These are phyloP conservation scores for Apogon talboti DNA, from an alignment of 2,797 vertebrate genomes.

Conservation along the genomic window DNA sequence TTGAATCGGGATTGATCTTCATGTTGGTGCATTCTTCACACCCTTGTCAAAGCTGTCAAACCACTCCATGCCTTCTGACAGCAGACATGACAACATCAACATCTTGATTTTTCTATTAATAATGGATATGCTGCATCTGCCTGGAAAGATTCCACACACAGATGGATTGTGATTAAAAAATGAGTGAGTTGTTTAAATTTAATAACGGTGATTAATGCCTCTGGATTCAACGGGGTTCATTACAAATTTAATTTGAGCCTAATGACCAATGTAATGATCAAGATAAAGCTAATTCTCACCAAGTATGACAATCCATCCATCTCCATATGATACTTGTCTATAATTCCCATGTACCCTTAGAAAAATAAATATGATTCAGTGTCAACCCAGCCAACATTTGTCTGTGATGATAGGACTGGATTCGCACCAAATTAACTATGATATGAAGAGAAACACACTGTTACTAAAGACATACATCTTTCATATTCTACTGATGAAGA, in stretches of 20 bases:
- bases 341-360: conserved; percentile 34
- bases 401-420: background rate
- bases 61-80: conserved; percentile 63
- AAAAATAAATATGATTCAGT: conserved; percentile 36
- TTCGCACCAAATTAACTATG: background rate
- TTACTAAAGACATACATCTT: background rate
- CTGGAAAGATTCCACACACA: conserved; percentile 17
- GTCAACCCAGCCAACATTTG: conserved; percentile 25
- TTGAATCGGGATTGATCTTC: conserved; percentile 78
- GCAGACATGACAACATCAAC: conserved; percentile 73
- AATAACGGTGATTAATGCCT: conserved; percentile 30
- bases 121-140: conserved; percentile 39
- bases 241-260: conserved; percentile 41
- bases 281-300: conserved; percentile 27
- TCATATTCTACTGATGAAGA: background rate
- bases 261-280: conserved; percentile 43
- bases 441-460: no score
- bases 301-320: conserved; percentile 39
- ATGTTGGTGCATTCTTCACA: conserved; percentile 73
- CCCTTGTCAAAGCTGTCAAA: conserved; percentile 78
- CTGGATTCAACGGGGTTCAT: conserved; percentile 25
- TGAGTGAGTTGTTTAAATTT: background rate
- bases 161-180: background rate
- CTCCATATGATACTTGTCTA: conserved; percentile 3
- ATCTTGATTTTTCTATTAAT: conserved; percentile 73